Base-by-base conservation (phyloP, 1,140 invertebrate genomes). In the Drosophila lacertosa region DNA sequence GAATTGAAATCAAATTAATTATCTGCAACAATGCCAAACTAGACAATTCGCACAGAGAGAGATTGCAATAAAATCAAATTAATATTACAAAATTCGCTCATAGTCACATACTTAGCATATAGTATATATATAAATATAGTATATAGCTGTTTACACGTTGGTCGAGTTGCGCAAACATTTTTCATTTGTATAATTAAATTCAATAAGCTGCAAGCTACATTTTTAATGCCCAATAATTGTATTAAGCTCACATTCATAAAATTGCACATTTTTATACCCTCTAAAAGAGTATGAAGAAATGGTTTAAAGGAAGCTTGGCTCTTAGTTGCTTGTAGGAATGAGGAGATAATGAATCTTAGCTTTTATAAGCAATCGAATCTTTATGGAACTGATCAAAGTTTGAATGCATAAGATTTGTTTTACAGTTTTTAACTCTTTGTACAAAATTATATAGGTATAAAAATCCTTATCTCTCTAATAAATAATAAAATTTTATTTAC, bases 121-220 rank as follows among this genome's bases (percentile, higher is more conserved):
- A 39, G n/a, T 15, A 58, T 11, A 15, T 48, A 40, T 26, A 20
- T 58, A 10, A n/a, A 47, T 18, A 44, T 18, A 11, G n/a, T 22
- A 33, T 7, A 13, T 44, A 32, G 37, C 37, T 29, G 15, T 53
- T 37, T 22, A 33, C 37, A 53, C 24, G 20, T 47, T 66, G 59
- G 53, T 29, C 48, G 29, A 39, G 37, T 13, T 59, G 57, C 5
- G 33, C 20, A 47, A 63, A 70, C 32, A 75, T 76, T 84, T 75
- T 86, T 80, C 67, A 86, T 86, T 86, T 73, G 44, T 73, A 80
- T 70, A 86, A 86, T 86, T 67, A 73, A 80, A 86, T 80, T 86
- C 72, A 66, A 80, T 79, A 54, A 76, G 72, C 66, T 62, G 40
- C 37, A 33, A 64, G 57, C 60, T 16, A 62, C 18, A 67, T 54